Percentiles rank a stretch among this genome's conserved stretches.
Conservation (phyloP, 92 coral and sea anemone genomes). For the Epizoanthus ramosus region DNA sequence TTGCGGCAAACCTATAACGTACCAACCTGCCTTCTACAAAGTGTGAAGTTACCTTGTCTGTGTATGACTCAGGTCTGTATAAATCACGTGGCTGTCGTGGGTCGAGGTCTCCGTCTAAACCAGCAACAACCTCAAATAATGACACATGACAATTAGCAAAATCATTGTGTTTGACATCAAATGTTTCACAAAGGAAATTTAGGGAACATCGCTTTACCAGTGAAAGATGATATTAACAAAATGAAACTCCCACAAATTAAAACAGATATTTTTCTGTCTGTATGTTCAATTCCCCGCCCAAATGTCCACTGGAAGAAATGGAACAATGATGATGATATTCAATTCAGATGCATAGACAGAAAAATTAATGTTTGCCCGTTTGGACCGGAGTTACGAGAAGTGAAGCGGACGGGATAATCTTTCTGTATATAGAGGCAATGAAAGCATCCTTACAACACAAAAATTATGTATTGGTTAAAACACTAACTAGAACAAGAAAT, state of each 20-base stretch:
- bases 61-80: conserved; percentile 63
- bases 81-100: conserved; percentile 83
- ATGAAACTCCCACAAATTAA: too few species aligned
- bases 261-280: too few species aligned
- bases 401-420: too few species aligned
- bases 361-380: too few species aligned
- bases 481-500: conserved; percentile 26
- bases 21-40: background rate
- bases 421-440: too few species aligned
- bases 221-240: too few species aligned
- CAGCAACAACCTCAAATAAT: conserved; percentile 67
- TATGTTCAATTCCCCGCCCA: too few species aligned
- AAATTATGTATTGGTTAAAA: background rate
- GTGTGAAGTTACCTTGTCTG: conserved; percentile 38
- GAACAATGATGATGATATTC: too few species aligned
- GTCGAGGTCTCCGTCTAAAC: conserved; percentile 77
- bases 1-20: background rate
- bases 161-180: background rate
- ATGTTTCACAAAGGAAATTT: background rate
- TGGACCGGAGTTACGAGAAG: too few species aligned
- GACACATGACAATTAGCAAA: background rate
- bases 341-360: too few species aligned
- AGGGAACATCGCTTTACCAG: too few species aligned
- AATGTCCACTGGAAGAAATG: too few species aligned
- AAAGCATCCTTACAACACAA: background rate